Base-by-base conservation (phyloP, 2,888 invertebrate genomes). In the Onchidella celtica region DNA sequence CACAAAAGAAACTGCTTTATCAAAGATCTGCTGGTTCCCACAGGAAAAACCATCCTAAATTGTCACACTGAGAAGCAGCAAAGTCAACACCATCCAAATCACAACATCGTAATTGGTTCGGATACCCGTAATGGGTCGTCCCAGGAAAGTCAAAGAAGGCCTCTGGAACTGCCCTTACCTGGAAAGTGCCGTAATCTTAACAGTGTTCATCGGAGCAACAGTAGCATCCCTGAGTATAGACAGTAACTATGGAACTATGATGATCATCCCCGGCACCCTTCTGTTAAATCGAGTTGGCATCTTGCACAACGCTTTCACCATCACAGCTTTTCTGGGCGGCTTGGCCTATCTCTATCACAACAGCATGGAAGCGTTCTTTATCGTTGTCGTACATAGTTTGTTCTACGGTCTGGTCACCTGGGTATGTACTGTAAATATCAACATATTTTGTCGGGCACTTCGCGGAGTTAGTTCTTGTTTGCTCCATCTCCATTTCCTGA, bases 301-400 rank as follows among this genome's bases (percentile, higher is more conserved):
- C 6, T 59, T 74, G 2, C 59, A 40, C 24, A 74, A 24, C 21
- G 6, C 29, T 1, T 74, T 74, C 40, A 29, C 61, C 1, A 3
- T 74, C 4, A 24, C 0, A 11, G 17, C 61, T 27, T 36, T 27
- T 1, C 4, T 36, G 0, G 36, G 36, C 21, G 27, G 34, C 1
- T 1, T 14, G 1, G 24, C 3, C 0, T 61, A 27, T 29, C 4
- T 74, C 24, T 1, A 61, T 59, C 2, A n/a, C 1, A 36, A 61
- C 57, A 61, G 27, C 11, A 63, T 38, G 74, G 74, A 74, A 11
- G 59, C 74, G 0, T 74, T 74, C 61, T 74, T 59, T 32, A 40
- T 63, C 47, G 38, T 74, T 29, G 14, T 40, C 3, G 61, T 74
- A 24, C 74, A 74, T 27, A 27, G 38, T 34, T 27, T 74, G 29